Evolutionary conservation across 1,140 invertebrate species (phyloP).

Genomic region (Melipona quadrifasciata): DNA sequence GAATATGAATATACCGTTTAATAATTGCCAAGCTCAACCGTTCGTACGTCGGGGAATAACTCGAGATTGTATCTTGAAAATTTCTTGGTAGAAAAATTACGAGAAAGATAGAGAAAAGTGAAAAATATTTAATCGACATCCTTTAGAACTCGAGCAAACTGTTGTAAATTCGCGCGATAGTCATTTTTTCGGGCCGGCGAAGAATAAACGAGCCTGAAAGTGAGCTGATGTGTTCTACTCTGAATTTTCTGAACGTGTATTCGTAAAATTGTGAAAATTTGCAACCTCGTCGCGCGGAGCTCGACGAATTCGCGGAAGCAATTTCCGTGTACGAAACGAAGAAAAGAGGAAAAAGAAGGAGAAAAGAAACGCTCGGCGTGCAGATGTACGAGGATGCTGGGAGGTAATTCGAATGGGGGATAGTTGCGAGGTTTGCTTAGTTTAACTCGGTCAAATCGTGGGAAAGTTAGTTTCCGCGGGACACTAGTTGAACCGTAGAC

Average conservation of each 20-base stretch:
- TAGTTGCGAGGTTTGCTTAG: constrained; percentile 9
- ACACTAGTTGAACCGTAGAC: constrained; percentile 7
- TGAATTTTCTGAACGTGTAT: too few relatives aligned
- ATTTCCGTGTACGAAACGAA: too few relatives aligned
- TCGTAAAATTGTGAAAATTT: too few relatives aligned
- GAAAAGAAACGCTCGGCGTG: neutral
- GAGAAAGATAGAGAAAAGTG: neutral
- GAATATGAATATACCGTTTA: neutral
- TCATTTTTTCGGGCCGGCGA: too few relatives aligned
- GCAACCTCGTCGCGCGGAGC: too few relatives aligned
- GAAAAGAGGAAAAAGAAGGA: neutral
- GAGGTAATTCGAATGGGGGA: constrained; percentile 20
- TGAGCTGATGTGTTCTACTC: too few relatives aligned
- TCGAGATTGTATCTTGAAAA: neutral
- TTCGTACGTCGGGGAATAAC: neutral
- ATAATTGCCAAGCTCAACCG: neutral
- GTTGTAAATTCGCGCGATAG: too few relatives aligned
- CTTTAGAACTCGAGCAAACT: neutral
- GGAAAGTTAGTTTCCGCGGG: constrained; percentile 32
- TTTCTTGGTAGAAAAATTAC: neutral
- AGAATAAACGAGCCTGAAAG: too few relatives aligned
- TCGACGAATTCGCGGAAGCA: too few relatives aligned
- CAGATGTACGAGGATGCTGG: neutral
- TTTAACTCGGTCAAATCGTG: constrained; percentile 24
- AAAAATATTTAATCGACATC: neutral